Evolutionary conservation across 2,113 vertebrate genomes (phyloP).

Genomic region (Coracopsis vasa): DNA sequence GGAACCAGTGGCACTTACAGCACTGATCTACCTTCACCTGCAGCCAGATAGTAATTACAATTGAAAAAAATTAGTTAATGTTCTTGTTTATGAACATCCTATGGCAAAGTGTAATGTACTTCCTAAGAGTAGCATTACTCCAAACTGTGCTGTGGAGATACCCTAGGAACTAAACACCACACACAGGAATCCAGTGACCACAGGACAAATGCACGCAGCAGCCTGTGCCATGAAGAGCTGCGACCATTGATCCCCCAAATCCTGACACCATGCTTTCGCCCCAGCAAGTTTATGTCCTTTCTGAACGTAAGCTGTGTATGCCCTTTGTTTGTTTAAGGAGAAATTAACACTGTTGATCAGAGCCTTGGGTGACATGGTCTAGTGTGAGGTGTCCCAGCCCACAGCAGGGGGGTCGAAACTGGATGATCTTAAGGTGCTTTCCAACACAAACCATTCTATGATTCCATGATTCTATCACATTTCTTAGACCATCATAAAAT

Average conservation of each 20-base stretch:
- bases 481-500: neutral
- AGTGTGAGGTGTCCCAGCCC: neutral
- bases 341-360: neutral
- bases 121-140: neutral
- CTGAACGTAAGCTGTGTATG: neutral
- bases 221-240: accelerated
- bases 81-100: neutral
- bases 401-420: neutral
- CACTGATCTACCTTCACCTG: neutral
- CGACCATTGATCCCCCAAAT: neutral
- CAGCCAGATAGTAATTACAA: neutral
- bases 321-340: neutral
- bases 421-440: neutral
- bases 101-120: neutral
- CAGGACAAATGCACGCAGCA: accelerated
- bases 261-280: neutral
- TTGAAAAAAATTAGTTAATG: neutral
- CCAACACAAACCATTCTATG: neutral
- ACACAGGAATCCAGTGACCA: neutral
- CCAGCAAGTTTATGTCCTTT: neutral
- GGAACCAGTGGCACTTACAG: neutral
- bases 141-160: neutral
- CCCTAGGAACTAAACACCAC: neutral
- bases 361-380: neutral
- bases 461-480: neutral